Base-by-base conservation (phyloP, 2,797 vertebrate genomes). In the Podargus strigoides region DNA sequence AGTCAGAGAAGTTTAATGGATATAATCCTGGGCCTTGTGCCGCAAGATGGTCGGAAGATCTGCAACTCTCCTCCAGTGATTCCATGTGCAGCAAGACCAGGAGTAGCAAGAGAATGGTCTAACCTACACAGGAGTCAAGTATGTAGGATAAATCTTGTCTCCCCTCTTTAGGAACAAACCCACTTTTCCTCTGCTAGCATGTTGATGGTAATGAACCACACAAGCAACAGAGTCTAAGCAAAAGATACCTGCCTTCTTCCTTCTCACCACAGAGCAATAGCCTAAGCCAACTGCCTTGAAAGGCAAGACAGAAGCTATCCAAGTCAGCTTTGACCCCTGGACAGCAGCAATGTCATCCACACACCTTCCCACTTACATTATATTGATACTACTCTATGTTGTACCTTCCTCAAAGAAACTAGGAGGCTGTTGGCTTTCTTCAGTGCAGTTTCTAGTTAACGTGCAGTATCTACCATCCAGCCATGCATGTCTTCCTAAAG, bases 1-100 rank as follows among this genome's bases (percentile, higher is more conserved):
- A 95, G 62, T 50, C 30, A 5, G 42, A 59, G 59, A 96, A 97
- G 82, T 97, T 97, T 67, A 97, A 97, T 55, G 64, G 82, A 82
- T 90, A 73, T 26, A 81, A 96, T 58, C 79, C 69, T 34, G 36
- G 87, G 77, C 90, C 93, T 88, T 59, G 78, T 82, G 50, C 89
- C 1, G 55, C 86, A 96, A 73, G 63, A 90, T 18, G 63, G 30
- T 50, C 39, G 87, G 62, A 74, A 80, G 86, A 84, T 66, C 93
- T 50, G 49, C 91, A 91, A 62, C 47, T 91, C 77, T 74, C 32
- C 69, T 68, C 50, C 42, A 50, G 63, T 1, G 2, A 87, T 62
- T 22, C 32, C 64, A 47, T 14, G 30, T 17, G 47, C 55, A 58
- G 5, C 27, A 44, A 67, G n/a, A 85, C 42, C 74, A 47, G 26